Evolutionary conservation across 2,888 invertebrate species (phyloP).

Genomic region (Ethmia dodecea): DNA sequence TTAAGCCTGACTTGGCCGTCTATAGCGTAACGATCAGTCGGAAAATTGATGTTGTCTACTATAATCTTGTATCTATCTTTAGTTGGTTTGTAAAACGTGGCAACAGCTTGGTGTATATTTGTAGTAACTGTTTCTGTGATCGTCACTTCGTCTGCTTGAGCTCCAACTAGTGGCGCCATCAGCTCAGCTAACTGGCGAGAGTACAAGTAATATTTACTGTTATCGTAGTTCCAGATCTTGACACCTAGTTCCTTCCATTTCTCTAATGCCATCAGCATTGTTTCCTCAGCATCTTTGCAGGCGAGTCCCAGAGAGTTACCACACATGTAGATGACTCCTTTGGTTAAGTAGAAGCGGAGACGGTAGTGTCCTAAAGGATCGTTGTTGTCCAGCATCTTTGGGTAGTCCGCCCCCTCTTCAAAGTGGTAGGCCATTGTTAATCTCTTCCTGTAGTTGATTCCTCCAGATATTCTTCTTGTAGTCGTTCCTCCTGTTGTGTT

Average conservation of each 20-base stretch:
- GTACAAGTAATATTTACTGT: slow-evolving; percentile 50
- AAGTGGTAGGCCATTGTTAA: slow-evolving; percentile 39
- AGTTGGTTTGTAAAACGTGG: slow-evolving; percentile 57
- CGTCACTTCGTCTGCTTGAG: slow-evolving; percentile 44
- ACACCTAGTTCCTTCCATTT: slow-evolving; percentile 55
- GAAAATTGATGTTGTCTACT: slow-evolving; percentile 58
- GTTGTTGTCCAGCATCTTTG: slow-evolving; percentile 47
- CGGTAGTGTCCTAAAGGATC: slow-evolving; percentile 47
- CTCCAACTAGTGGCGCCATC: slow-evolving; percentile 55
- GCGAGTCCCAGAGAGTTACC: slow-evolving; percentile 61
- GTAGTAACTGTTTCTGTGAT: slow-evolving; percentile 45
- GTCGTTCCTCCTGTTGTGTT: too few species aligned
- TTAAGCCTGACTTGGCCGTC: slow-evolving; percentile 56
- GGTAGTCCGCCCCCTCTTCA: slow-evolving; percentile 37
- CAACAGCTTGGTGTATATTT: slow-evolving; percentile 54
- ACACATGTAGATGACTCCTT: slow-evolving; percentile 52
- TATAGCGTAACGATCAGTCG: slow-evolving; percentile 59
- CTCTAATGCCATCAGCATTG: slow-evolving; percentile 31
- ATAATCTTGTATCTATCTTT: slow-evolving; percentile 49
- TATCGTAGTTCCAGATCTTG: slow-evolving; percentile 46
- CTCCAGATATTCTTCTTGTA: too few species aligned
- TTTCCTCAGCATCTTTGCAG: slow-evolving; percentile 49
- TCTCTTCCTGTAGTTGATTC: too few species aligned
- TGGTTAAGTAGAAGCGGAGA: slow-evolving; percentile 45
- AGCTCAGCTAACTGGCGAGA: slow-evolving; percentile 39